Evolutionary conservation across 1,140 invertebrate genomes (phyloP).

Genomic region (Druon quercuslanigerum): DNA sequence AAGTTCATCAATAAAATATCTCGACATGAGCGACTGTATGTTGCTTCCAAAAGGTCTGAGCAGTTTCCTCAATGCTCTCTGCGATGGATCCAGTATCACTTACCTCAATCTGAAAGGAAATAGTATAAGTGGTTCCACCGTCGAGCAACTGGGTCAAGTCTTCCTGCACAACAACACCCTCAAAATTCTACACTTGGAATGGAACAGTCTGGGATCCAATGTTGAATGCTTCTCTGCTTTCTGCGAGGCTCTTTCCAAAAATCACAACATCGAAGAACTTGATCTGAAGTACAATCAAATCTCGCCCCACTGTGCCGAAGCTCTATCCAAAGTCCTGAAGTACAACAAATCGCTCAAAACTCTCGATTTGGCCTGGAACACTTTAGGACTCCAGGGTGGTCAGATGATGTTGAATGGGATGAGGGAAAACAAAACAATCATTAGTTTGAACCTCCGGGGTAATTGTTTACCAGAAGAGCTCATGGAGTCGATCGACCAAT

Average conservation of each 20-base stretch:
- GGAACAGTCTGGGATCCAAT: slow-evolving; percentile 68
- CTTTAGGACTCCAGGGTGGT: slow-evolving; percentile 68
- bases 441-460: slow-evolving; percentile 65
- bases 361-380: slow-evolving; percentile 72
- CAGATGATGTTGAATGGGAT: slow-evolving; percentile 63
- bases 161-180: slow-evolving; percentile 66
- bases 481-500: slow-evolving; percentile 59
- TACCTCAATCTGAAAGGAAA: slow-evolving; percentile 70
- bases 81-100: slow-evolving; percentile 63
- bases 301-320: slow-evolving; percentile 59
- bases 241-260: slow-evolving; percentile 67
- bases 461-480: slow-evolving; percentile 72
- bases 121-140: slow-evolving; percentile 64
- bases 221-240: slow-evolving; percentile 65
- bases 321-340: slow-evolving; percentile 58
- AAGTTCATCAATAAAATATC: slow-evolving; percentile 60
- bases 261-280: slow-evolving; percentile 67
- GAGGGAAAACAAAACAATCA: slow-evolving; percentile 61
- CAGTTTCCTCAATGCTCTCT: slow-evolving; percentile 62
- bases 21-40: slow-evolving; percentile 69
- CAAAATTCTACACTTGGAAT: slow-evolving; percentile 67
- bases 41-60: slow-evolving; percentile 60
- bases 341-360: slow-evolving; percentile 64
- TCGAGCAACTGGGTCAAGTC: slow-evolving; percentile 63
- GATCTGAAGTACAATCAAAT: slow-evolving; percentile 73